Evolutionary conservation across 2,888 invertebrate genomes (phyloP), one percentile per base, ranked within the genome.

Genomic region (Heliconius ethilla): DNA sequence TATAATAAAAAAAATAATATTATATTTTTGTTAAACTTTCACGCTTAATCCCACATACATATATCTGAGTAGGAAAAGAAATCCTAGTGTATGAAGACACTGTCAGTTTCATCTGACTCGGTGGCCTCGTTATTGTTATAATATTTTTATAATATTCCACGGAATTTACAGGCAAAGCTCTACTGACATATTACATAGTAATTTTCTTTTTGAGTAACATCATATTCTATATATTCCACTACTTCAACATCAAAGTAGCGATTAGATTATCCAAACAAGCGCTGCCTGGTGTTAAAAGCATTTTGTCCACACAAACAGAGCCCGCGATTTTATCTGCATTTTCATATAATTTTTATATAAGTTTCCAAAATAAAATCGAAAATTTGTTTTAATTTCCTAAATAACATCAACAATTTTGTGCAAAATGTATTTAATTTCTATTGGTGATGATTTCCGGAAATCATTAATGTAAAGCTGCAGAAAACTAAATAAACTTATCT

Each of bases 211-310:
- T 25, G 15, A 72, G 33, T 33, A 59, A 33, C 72, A 33, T 37
- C 37, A 15, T 59, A 59, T 33, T 51, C 6, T 33, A n/a, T 72
- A 37, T 59, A 13, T 59, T 72, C 37, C 33, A 59, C 33, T 25
- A 59, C 37, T 72, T 72, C 25, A 59, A 72, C 59, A 59, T 72
- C 72, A 72, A 72, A 59, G 55, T 59, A 59, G 18, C 59, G 18
- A 72, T 72, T 55, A 59, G 33, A 72, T 72, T 72, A 72, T n/a
- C 59, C 72, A 59, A 59, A 59, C 29, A 59, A 59, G 40, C 40
- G n/a, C 5, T 15, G 69, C 7, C 33, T 37, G 33, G 37, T 33
- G 72, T 72, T 72, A 72, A 72, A 72, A 72, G 72, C 72, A 72
- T 59, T 59, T 59, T 59, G 25, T 18, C 13, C 51, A 18, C 33